Conservation (phyloP, 2,888 invertebrate genomes). For the Parnassius orleans region DNA sequence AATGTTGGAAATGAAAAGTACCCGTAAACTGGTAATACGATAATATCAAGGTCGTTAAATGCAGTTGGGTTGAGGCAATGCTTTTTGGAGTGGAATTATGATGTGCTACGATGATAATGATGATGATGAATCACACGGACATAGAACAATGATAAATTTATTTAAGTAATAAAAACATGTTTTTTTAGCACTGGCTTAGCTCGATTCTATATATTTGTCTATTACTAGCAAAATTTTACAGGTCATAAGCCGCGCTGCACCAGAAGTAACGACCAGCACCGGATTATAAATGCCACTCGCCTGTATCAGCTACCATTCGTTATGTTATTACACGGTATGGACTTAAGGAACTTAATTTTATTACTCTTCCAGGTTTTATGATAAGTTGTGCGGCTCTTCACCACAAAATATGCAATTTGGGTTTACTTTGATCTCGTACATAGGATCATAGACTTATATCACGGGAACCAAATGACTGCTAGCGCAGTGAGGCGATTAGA, state of each 20-base stretch:
- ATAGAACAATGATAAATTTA: too few species aligned
- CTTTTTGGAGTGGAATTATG: too few species aligned
- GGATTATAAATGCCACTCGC: conserved; percentile 30
- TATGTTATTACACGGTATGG: conserved; percentile 10
- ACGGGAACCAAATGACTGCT: too few species aligned
- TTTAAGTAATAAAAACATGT: not conserved
- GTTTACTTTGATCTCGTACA: not conserved
- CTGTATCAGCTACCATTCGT: conserved; percentile 11
- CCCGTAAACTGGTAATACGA: too few species aligned
- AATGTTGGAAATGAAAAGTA: too few species aligned
- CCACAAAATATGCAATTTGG: not conserved
- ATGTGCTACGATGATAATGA: too few species aligned
- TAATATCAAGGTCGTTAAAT: too few species aligned
- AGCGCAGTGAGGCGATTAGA: too few species aligned
- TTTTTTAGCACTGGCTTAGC: not conserved
- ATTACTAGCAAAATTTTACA: conserved; percentile 6
- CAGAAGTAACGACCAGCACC: conserved; percentile 29
- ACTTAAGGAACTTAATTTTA: conserved; percentile 12
- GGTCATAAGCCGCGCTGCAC: conserved; percentile 28
- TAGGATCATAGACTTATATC: not conserved
- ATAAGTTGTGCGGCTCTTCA: not conserved
- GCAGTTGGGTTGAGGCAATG: too few species aligned
- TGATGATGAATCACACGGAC: too few species aligned
- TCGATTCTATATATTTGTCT: not conserved
- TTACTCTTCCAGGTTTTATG: not conserved